Evolutionary conservation across 2,113 vertebrate genomes (phyloP).

Genomic region (Trematomus loennbergii): DNA sequence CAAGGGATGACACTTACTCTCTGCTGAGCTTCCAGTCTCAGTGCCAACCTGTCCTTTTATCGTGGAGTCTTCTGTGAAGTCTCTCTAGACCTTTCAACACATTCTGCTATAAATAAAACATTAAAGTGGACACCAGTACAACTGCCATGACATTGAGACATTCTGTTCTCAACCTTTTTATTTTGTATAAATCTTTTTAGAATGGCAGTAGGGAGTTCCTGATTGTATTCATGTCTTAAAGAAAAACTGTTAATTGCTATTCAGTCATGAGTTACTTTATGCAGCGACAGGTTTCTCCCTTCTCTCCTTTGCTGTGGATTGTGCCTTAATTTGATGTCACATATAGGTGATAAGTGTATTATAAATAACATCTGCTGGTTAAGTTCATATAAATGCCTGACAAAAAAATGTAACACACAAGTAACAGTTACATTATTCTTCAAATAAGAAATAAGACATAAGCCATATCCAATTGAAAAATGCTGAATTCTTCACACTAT

Average conservation of each 20-base stretch:
- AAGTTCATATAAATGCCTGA: no score
- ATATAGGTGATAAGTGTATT: no score
- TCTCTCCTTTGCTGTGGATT: not conserved
- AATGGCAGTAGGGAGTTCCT: not conserved
- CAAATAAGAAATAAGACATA: no score
- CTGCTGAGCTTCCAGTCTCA: conserved; percentile 1
- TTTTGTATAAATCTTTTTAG: not conserved
- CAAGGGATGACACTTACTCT: not conserved
- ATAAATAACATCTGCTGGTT: no score
- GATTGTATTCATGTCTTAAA: not conserved
- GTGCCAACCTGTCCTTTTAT: not conserved
- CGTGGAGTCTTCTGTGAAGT: not conserved
- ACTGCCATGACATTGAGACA: conserved; percentile 2
- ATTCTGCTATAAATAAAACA: not conserved
- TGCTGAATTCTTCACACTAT: no score
- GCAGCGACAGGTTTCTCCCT: not conserved
- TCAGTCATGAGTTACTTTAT: no score
- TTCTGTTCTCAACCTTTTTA: not conserved
- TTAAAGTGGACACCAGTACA: not conserved
- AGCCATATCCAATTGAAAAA: no score
- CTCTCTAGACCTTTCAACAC: not conserved
- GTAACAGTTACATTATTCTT: no score
- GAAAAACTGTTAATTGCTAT: no score
- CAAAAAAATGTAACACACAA: no score
- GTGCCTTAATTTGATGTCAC: not conserved